Evolutionary conservation across 2,797 vertebrate species (phyloP).

Genomic region (Syncerus caffer): DNA sequence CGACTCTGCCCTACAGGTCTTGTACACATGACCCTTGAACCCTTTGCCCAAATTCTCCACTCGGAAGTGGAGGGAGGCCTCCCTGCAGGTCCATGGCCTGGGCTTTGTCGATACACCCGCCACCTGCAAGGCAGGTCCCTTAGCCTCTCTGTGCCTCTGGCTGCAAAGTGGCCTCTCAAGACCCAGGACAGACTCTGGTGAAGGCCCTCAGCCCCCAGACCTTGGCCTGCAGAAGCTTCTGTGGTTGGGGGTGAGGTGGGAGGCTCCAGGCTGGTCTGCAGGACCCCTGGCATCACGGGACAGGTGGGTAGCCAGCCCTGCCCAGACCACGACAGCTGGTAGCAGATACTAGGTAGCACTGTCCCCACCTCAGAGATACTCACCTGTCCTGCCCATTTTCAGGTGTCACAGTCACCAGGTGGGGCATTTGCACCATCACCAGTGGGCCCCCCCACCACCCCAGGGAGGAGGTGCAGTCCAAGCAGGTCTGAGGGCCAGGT

Average conservation of each 20-base stretch:
- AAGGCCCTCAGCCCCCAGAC: no score
- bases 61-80: background rate
- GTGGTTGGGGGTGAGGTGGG: fast-evolving
- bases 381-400: fast-evolving
- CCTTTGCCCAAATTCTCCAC: no score
- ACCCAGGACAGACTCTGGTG: background rate
- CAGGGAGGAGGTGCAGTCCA: background rate
- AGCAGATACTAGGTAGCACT: background rate
- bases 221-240: background rate
- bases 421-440: fast-evolving
- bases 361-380: background rate
- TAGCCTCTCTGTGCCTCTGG: background rate
- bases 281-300: background rate
- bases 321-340: fast-evolving
- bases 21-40: fast-evolving
- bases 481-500: background rate
- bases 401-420: background rate
- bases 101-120: fast-evolving
- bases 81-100: background rate
- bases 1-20: fast-evolving
- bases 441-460: background rate
- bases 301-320: no score
- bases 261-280: no score
- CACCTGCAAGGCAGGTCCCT: no score
- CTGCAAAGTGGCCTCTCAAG: background rate